These are phyloP conservation scores for Prietella phreatophila DNA, from an alignment of 2,113 vertebrate genomes.

Conservation along the genomic window DNA sequence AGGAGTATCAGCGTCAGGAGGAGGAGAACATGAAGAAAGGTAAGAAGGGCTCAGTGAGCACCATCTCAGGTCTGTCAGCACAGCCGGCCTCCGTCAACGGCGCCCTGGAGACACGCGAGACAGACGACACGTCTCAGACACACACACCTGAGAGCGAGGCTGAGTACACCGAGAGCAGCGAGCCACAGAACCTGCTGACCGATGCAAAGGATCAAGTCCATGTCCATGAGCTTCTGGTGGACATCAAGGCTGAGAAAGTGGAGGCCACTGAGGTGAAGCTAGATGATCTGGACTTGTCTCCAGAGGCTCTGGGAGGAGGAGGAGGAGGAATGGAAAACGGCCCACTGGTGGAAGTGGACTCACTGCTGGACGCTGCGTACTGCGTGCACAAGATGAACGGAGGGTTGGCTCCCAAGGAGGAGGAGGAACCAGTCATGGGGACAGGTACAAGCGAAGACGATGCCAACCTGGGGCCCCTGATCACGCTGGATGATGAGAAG, in stretches of 20 bases:
- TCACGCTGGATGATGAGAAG: constrained; percentile 95
- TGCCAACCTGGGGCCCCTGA: constrained; percentile 90
- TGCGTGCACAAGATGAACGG: constrained; percentile 95
- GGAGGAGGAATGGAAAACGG: constrained; percentile 88
- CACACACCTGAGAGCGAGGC: constrained; percentile 97
- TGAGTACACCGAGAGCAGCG: constrained; percentile 85
- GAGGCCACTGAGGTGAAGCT: constrained; percentile 98
- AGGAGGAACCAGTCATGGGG: constrained; percentile 64
- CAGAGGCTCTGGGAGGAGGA: constrained; percentile 86
- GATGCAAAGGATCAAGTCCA: constrained; percentile 89
- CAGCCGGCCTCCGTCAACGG: constrained; percentile 87
- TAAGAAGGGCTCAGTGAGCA: constrained; percentile 96
- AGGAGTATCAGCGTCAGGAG: constrained; percentile 97
- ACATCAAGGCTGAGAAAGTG: constrained; percentile 98
- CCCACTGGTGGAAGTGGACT: constrained; percentile 92
- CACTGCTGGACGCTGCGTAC: constrained; percentile 91
- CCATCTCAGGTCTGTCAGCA: constrained; percentile 95
- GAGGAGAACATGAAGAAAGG: constrained; percentile 99
- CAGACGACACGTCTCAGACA: constrained; percentile 92
- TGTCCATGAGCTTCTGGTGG: constrained; percentile 91
- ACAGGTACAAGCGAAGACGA: constrained; percentile 71
- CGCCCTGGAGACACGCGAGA: constrained; percentile 88
- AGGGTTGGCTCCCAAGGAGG: constrained; percentile 82
- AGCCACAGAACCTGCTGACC: constrained; percentile 86
- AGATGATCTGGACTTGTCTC: constrained; percentile 95